phyloP scores from a whole-genome alignment of 37 sponge, comb jelly and placozoan genomes.

The Cladorhizidae sp. region DNA sequence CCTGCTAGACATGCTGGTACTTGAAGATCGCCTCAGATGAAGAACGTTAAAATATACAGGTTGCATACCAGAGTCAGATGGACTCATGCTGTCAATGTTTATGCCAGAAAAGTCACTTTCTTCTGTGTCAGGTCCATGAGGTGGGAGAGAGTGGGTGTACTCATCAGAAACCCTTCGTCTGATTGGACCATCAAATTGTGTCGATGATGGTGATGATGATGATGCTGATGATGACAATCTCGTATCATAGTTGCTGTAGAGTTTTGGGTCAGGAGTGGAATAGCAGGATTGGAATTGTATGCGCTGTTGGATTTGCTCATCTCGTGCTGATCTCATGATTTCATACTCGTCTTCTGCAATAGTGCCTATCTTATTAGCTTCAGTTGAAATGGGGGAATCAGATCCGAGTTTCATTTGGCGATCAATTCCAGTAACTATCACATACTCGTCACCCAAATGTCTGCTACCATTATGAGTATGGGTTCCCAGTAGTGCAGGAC shows the following conservation, averaged over 20 bases:
- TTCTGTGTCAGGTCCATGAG: too few species aligned
- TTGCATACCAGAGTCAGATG: neutral
- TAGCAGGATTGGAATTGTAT: neutral
- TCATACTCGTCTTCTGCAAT: too few species aligned
- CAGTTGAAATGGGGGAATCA: neutral
- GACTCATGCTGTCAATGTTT: too few species aligned
- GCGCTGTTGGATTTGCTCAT: neutral
- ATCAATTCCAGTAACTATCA: conserved; percentile 22
- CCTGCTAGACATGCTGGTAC: too few species aligned
- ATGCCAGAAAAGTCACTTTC: neutral
- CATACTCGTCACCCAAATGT: conserved; percentile 20
- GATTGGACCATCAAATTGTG: too few species aligned
- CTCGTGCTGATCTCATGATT: conserved; percentile 5
- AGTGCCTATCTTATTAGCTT: too few species aligned
- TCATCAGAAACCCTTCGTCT: too few species aligned
- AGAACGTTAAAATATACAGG: neutral
- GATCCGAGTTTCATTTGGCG: neutral
- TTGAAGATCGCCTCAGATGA: too few species aligned
- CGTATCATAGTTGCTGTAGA: too few species aligned
- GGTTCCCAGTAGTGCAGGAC: neutral
- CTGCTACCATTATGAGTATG: neutral
- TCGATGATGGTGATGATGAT: too few species aligned
- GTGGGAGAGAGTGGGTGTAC: too few species aligned
- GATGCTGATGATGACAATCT: too few species aligned
- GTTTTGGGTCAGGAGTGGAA: neutral